Evolutionary conservation across 2,888 invertebrate species (phyloP).

Genomic region (Onthophagus sagittarius): DNA sequence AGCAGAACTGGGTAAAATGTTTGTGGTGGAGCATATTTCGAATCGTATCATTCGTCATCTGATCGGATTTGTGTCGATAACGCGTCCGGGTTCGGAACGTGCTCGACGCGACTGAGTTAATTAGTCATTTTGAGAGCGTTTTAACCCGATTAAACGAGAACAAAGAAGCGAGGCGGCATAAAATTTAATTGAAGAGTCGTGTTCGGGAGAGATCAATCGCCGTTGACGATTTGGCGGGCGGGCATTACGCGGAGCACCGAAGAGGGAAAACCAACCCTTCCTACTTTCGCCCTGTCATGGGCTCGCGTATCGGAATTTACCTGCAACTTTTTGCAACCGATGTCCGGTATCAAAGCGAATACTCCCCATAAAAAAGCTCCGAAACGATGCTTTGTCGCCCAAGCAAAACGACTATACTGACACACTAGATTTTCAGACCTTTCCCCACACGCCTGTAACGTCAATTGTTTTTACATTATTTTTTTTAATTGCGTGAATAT

Average conservation of each 20-base stretch:
- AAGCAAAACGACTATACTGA: not conserved
- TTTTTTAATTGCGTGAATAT: too few relatives aligned
- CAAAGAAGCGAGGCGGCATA: slow-evolving; percentile 22
- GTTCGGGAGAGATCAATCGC: slow-evolving; percentile 22
- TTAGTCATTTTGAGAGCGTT: slow-evolving; percentile 19
- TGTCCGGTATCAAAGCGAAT: not conserved
- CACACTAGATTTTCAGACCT: not conserved
- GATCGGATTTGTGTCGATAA: not conserved
- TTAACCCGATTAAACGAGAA: slow-evolving; percentile 22
- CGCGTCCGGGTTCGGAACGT: not conserved
- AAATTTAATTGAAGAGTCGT: slow-evolving; percentile 26
- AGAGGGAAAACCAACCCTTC: not conserved
- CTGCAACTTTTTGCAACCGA: not conserved
- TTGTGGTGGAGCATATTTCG: not conserved
- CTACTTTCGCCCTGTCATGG: not conserved
- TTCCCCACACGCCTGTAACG: too few relatives aligned
- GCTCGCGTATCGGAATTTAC: not conserved
- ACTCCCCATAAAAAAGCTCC: not conserved
- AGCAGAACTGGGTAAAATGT: not conserved
- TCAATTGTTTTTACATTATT: too few relatives aligned
- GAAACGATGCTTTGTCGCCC: not conserved
- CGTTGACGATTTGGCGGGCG: slow-evolving; percentile 12
- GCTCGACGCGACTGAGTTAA: slow-evolving; percentile 12
- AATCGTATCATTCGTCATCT: not conserved
- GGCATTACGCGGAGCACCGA: not conserved